phyloP scores from a whole-genome alignment of 2,888 invertebrate genomes.

The Archaeoteleia sp. region DNA sequence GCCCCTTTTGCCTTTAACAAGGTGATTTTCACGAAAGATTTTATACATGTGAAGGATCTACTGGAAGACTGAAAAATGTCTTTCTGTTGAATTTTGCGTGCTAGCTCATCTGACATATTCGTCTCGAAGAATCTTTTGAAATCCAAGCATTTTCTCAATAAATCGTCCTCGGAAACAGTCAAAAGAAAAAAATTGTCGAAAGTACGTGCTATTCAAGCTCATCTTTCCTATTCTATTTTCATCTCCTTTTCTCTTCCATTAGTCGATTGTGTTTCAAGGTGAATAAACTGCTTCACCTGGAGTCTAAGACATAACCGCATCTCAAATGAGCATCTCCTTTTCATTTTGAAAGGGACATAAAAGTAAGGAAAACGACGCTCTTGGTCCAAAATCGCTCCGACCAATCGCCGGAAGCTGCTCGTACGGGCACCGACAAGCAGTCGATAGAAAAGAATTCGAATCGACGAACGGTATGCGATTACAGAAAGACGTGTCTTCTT shows the following conservation, averaged over 20 bases:
- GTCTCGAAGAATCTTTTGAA: slow-evolving; percentile 54
- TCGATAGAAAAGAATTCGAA: slow-evolving; percentile 45
- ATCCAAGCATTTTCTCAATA: slow-evolving; percentile 57
- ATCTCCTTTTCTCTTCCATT: slow-evolving; percentile 60
- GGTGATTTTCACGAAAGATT: not conserved
- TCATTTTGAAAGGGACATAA: slow-evolving; percentile 20
- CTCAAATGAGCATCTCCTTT: slow-evolving; percentile 56
- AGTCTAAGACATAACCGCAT: slow-evolving; percentile 55
- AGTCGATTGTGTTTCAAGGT: slow-evolving; percentile 65
- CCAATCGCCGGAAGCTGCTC: slow-evolving; percentile 21
- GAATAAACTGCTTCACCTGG: slow-evolving; percentile 60
- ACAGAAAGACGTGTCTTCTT: slow-evolving; percentile 8
- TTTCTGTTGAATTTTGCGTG: slow-evolving; percentile 7
- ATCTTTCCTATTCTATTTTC: slow-evolving; percentile 59
- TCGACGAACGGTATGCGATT: slow-evolving; percentile 30
- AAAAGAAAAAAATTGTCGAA: slow-evolving; percentile 49
- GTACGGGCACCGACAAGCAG: slow-evolving; percentile 33
- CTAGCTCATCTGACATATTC: slow-evolving; percentile 33
- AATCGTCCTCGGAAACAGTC: slow-evolving; percentile 24
- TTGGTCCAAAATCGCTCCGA: slow-evolving; percentile 23
- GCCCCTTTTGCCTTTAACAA: no score
- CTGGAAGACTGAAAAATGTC: slow-evolving; percentile 9
- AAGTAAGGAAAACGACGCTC: slow-evolving; percentile 22
- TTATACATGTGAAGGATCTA: not conserved
- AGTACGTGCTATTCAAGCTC: slow-evolving; percentile 56